Base-by-base conservation (phyloP, 2,113 vertebrate genomes). In the Acrocephalus arundinaceus region DNA sequence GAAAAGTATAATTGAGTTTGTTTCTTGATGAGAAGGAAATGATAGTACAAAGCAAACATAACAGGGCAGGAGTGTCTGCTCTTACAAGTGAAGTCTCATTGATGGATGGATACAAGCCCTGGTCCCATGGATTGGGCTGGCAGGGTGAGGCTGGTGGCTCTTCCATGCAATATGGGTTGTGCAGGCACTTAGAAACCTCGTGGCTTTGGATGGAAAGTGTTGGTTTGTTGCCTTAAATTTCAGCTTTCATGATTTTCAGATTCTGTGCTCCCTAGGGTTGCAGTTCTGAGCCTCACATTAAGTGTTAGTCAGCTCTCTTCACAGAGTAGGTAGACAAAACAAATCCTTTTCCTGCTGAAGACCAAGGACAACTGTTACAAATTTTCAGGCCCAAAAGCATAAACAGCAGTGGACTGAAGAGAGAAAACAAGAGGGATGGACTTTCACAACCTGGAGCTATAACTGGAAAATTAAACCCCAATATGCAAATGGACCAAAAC, bases 1-100 rank as follows among this genome's bases (percentile, higher is more conserved):
- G 63, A 55, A 86, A 94, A 95, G 7, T 51, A 80, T 95, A 93
- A 95, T 87, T 93, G 93, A 88, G 93, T 95, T 96, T 95, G 51
- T 87, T 96, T 90, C 94, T 87, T 83, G 87, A 93, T 88, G 91
- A 95, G 95, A 31, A 57, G 74, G 35, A 80, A 91, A 83, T 57
- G 78, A 51, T 59, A 21, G 55, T 6, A 39, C 82, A 90, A 87
- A 90, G 85, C 62, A 87, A 95, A 80, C 55, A 43, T 14, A 46
- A 9, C 15, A n/a, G 71, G 43, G 78, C 71, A 27, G 77, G 74
- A 52, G 33, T 0, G 6, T 51, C 54, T 79, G 66, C 58, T 79
- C 54, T 24, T 22, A 3, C 15, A 9, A 61, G 61, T 2, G 23
- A 21, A 24, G 33, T 25, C 37, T 49, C 8, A 1, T 0, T 51